Evolutionary conservation across 2,888 invertebrate species (phyloP), one percentile per base, ranked within the genome.

Genomic region (Melieria picta): DNA sequence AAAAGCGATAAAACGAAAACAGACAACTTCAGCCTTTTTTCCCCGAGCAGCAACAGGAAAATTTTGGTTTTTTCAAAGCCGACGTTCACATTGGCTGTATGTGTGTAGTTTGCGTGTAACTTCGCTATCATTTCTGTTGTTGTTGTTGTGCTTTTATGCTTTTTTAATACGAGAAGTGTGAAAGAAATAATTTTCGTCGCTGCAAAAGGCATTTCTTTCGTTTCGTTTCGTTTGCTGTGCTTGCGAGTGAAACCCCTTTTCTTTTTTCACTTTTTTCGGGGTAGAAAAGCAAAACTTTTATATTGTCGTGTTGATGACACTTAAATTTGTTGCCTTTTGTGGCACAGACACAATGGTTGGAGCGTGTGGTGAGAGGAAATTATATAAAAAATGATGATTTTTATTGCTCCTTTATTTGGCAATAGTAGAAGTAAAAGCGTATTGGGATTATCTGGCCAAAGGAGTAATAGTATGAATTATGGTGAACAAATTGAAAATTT

Each of bases 151-250:
- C 77, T 82, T 84, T 83, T 83, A 84, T 83, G 79, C 82, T 78
- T 84, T 84, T 83, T 83, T 84, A 83, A 84, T 84, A 83, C 74
- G 75, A 75, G 78, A 75, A 78, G 76, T 77, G 77, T 77, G 77
- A 75, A 78, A 71, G 74, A 78, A 77, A 72, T 76, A 73, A 65
- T 77, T 76, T 69, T 56, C 60, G 48, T 4, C 46, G 52, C 57
- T 55, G 55, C 50, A 48, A 62, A 63, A 63, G 45, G 46, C 56
- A 60, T 57, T 72, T 65, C 5, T 69, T 52, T 47, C 45, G 30
- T 10, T 43, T 43, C 52, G 60, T 57, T n/a, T 61, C 58, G 46
- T 71, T 60, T 72, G 52, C 47, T 46, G 57, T 56, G n/a, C 58
- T 5, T 46, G 30, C 42, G 9, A 46, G 13, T 50, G 57, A 10